phyloP scores from a whole-genome alignment of 2,113 vertebrate genomes.

The Chascanopsetta lugubris region DNA sequence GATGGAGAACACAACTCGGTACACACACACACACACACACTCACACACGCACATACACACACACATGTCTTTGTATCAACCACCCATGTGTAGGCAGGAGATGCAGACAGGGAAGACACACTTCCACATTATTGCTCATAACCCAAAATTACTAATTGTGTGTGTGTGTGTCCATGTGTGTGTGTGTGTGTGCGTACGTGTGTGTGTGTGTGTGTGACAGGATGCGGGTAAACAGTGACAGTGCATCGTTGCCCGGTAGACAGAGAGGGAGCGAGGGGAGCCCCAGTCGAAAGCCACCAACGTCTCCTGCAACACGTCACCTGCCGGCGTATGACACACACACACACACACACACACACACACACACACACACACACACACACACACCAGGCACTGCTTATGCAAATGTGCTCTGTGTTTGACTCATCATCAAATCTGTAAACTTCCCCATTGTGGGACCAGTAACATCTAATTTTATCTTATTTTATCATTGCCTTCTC shows the following conservation, averaged over 20 bases:
- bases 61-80: conserved; percentile 5
- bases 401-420: no score
- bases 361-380: not conserved
- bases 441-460: no score
- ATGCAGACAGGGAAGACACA: not conserved
- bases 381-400: not conserved
- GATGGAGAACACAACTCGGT: conserved; percentile 79
- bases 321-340: conserved; percentile 71
- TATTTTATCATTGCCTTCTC: no score
- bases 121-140: conserved; percentile 4
- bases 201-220: conserved; percentile 57
- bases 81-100: not conserved
- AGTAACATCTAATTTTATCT: no score
- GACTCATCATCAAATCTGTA: no score
- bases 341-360: not conserved
- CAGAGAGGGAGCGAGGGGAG: conserved; percentile 80
- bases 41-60: no score
- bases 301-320: conserved; percentile 72
- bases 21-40: conserved; percentile 26
- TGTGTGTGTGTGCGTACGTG: conserved; percentile 2
- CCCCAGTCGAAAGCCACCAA: conserved; percentile 77
- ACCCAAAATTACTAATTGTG: no score
- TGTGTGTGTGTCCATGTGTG: no score
- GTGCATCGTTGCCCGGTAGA: conserved; percentile 80
- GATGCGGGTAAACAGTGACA: conserved; percentile 86